Evolutionary conservation across 2,113 vertebrate species (phyloP).

Genomic region (Actenoides hombroni): DNA sequence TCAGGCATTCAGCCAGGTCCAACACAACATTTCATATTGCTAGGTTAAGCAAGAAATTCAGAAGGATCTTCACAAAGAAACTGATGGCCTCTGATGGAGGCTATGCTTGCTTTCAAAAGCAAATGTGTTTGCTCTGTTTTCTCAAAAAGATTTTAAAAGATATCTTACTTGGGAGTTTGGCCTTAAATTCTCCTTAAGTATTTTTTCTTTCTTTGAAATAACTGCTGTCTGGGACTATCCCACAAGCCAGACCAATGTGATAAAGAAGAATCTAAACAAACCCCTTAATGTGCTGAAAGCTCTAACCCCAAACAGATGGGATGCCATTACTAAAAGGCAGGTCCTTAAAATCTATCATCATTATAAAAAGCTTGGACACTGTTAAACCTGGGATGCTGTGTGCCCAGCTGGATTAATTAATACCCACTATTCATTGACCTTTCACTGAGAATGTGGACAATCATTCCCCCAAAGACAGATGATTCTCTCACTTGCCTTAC

Average conservation of each 20-base stretch:
- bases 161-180: neutral
- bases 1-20: neutral
- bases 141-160: neutral
- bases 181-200: neutral
- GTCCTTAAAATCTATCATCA: conserved; percentile 69
- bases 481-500: conserved; percentile 52
- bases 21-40: neutral
- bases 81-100: neutral
- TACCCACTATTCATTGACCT: conserved; percentile 75
- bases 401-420: conserved; percentile 77
- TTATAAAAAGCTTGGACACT: conserved; percentile 65
- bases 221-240: neutral
- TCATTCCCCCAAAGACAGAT: conserved; percentile 71
- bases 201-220: neutral
- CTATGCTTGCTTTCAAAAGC: neutral
- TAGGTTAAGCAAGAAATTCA: neutral
- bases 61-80: neutral
- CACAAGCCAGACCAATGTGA: neutral
- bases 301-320: conserved; percentile 63
- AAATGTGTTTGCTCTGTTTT: neutral
- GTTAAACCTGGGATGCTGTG: conserved; percentile 69
- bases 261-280: neutral
- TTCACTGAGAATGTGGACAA: conserved; percentile 65
- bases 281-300: neutral
- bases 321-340: conserved; percentile 59